A percentile compares a stretch with the other conserved stretches of the same genome.
Evolutionary conservation across 2,113 vertebrate genomes (phyloP).

Genomic region (Cheilinus undulatus): DNA sequence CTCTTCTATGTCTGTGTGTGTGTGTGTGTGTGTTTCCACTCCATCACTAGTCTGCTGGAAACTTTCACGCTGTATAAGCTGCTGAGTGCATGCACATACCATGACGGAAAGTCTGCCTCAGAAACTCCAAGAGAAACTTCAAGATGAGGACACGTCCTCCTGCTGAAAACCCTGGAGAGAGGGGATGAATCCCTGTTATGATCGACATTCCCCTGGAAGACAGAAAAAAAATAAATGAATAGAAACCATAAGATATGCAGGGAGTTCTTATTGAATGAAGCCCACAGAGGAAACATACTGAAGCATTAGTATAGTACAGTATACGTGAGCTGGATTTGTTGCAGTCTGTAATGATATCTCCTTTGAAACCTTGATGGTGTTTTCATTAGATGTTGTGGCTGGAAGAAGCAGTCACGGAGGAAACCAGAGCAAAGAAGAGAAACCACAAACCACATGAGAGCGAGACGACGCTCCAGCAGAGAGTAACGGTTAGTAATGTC

Average conservation of each 20-base stretch:
- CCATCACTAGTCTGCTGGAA: constrained; percentile 50
- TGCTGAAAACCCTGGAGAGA: constrained; percentile 5
- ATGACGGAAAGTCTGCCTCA: constrained; percentile 15
- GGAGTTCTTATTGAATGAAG: not conserved
- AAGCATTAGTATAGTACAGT: not conserved
- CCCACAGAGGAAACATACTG: not conserved
- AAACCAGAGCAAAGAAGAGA: constrained; percentile 1
- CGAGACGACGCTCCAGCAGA: not conserved
- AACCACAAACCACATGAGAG: constrained; percentile 2
- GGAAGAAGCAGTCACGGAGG: not conserved
- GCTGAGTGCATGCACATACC: constrained; percentile 31
- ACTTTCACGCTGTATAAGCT: constrained; percentile 39
- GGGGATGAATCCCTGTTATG: not conserved
- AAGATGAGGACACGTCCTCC: not conserved
- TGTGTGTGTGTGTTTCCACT: too few species aligned
- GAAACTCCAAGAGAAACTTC: constrained; percentile 12
- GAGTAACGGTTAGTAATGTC: not conserved
- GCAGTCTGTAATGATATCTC: not conserved
- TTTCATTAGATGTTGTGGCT: constrained; percentile 6
- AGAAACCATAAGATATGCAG: not conserved
- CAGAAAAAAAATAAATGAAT: not conserved
- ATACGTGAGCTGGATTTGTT: not conserved
- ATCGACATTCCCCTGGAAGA: not conserved
- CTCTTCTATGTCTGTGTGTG: too few species aligned
- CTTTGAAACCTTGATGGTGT: not conserved